Evolutionary conservation across 2,113 vertebrate species (phyloP).

Genomic region (Syngnathus floridae): DNA sequence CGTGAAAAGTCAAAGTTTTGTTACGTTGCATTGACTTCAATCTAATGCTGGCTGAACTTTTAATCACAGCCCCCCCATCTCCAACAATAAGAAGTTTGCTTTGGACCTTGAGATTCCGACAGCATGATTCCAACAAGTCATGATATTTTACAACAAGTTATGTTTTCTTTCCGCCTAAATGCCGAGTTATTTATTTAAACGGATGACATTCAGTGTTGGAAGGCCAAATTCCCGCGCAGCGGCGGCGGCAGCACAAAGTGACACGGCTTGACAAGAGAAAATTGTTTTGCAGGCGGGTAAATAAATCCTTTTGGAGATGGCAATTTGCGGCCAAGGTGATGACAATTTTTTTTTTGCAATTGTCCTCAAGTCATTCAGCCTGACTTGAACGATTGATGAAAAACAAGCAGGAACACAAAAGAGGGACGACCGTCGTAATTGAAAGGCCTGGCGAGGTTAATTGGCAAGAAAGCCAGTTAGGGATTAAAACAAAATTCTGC

Average conservation of each 20-base stretch:
- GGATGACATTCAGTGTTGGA: constrained; percentile 9
- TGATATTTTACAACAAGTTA: not conserved
- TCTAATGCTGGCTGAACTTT: too few species aligned
- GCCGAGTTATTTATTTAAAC: not conserved
- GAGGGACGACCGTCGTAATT: not conserved
- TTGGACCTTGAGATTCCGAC: not conserved
- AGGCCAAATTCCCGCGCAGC: constrained; percentile 12
- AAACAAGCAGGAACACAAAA: constrained; percentile 15
- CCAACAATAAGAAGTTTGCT: not conserved
- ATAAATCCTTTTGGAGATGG: not conserved
- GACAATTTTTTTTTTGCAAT: constrained; percentile 10
- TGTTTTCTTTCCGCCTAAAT: not conserved
- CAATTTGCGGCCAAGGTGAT: constrained; percentile 25
- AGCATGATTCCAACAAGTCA: not conserved
- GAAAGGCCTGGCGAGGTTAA: not conserved
- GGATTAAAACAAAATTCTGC: not conserved
- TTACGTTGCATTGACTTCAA: too few species aligned
- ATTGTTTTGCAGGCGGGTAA: not conserved
- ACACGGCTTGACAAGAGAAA: constrained; percentile 9
- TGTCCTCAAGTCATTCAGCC: constrained; percentile 16
- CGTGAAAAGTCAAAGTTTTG: too few species aligned
- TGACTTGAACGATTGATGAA: constrained; percentile 20
- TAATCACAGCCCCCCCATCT: too few species aligned
- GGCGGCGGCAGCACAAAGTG: constrained; percentile 7
- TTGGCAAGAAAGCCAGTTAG: not conserved